Conservation (phyloP, 2,113 vertebrate genomes). For the Leucopsar rothschildi region DNA sequence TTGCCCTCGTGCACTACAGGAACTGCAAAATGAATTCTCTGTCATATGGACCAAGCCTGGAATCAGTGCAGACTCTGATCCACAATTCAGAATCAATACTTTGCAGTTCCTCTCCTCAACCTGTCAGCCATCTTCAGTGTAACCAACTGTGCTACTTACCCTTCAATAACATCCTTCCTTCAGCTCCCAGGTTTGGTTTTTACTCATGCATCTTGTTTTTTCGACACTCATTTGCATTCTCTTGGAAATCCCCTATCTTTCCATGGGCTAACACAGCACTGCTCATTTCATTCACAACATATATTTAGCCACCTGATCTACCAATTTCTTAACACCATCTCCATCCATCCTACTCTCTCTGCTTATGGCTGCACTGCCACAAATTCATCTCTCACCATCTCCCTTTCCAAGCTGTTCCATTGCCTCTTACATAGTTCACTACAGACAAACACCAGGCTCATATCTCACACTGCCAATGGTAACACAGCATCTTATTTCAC, state of each 20-base stretch:
- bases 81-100: not conserved
- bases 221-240: not conserved
- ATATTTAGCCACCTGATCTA: not conserved
- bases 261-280: not conserved
- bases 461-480: not conserved
- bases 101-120: not conserved
- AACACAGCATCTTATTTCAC: not conserved
- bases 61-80: not conserved
- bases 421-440: not conserved
- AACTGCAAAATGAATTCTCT: not conserved
- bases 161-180: not conserved
- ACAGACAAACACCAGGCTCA: fast-evolving
- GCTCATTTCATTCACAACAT: not conserved
- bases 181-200: not conserved
- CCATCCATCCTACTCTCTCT: not conserved
- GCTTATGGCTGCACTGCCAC: not conserved
- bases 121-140: not conserved
- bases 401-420: not conserved
- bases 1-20: fast-evolving
- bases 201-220: not conserved
- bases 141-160: not conserved
- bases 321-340: not conserved
- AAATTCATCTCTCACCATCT: not conserved
- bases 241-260: not conserved
- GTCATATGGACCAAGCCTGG: not conserved